Evolutionary conservation across 2,888 invertebrate species (phyloP), one percentile per base, ranked within the genome.

Genomic region (Lordiphosa fenestrarum): DNA sequence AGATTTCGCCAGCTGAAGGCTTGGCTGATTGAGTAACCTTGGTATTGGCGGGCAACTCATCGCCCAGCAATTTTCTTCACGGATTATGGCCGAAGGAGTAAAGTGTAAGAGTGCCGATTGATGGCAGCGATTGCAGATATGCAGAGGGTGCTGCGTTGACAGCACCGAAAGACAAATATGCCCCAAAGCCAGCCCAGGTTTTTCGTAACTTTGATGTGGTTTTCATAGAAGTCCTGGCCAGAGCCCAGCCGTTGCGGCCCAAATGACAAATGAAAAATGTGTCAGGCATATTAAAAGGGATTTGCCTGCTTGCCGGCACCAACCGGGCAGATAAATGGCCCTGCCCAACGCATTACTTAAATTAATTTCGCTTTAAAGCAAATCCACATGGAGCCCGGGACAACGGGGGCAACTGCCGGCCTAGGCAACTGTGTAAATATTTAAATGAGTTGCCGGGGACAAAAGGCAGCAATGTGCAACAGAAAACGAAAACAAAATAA

Each of bases 211-310:
- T 7, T 69, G 69, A 72, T 84, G 77, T 67, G 72, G 81, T 66
- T 55, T 64, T 36, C 48, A 12, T 50, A 10, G 21, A 21, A 12
- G 42, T 36, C 51, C 52, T 59, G 51, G 53, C 55, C 19, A 19
- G 3, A 4, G 19, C 19, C 19, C 56, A 62, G 57, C 39, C 63
- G 48, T 54, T 58, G 68, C 53, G 64, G 51, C 53, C 58, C 51
- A 62, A 76, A 62, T 83, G 85, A 85, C 86, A 83, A 86, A 84
- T 84, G 86, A 73, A 78, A 86, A 86, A 85, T 85, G 81, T 69
- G 76, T 72, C 65, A 61, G 64, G 77, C 69, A 68, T 85, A 74
- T 86, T 85, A 75, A 85, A 83, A 86, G 70, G 86, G 84, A 82
- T 77, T 85, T 56, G 58, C 57, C 49, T 25, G 7, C 41, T 19